A percentile compares a stretch with the other conserved stretches of the same genome.
Evolutionary conservation across 37 sponge, comb jelly and placozoan genomes (phyloP).

Genomic region (Eunapius fragilis): DNA sequence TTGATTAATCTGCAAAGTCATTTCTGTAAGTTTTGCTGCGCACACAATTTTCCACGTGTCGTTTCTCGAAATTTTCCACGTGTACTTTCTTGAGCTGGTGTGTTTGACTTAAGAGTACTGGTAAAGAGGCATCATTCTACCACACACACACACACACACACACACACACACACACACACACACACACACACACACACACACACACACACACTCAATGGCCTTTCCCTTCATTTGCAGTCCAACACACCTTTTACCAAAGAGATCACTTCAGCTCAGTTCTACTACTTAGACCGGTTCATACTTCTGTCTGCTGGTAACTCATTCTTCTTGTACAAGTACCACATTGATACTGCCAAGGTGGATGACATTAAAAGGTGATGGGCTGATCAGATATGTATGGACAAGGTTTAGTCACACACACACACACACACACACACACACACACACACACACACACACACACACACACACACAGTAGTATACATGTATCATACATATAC

Average conservation of each 20-base stretch:
- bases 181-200: neutral
- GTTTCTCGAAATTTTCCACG: too few species aligned
- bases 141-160: neutral
- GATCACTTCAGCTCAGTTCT: conserved; percentile 78
- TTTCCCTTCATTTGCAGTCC: conserved; percentile 7
- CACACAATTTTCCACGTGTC: too few species aligned
- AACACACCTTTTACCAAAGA: conserved; percentile 58
- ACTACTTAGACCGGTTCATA: conserved; percentile 97
- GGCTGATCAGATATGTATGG: neutral
- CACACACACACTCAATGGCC: conserved; percentile 21
- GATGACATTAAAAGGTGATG: conserved; percentile 91
- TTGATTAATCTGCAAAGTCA: too few species aligned
- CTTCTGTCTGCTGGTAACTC: conserved; percentile 68
- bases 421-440: too few species aligned
- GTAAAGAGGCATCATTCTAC: neutral
- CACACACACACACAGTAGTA: too few species aligned
- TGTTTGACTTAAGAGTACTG: too few species aligned
- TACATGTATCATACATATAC: too few species aligned
- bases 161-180: neutral
- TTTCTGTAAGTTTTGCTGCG: too few species aligned
- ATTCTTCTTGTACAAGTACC: conserved; percentile 88
- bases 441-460: too few species aligned
- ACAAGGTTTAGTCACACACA: neutral
- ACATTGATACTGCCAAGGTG: conserved; percentile 63
- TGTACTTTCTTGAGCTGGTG: too few species aligned